Evolutionary conservation across 30 jellyfish, hydroid and myxozoan species (phyloP).

Genomic region (Nemopilema nomurai): DNA sequence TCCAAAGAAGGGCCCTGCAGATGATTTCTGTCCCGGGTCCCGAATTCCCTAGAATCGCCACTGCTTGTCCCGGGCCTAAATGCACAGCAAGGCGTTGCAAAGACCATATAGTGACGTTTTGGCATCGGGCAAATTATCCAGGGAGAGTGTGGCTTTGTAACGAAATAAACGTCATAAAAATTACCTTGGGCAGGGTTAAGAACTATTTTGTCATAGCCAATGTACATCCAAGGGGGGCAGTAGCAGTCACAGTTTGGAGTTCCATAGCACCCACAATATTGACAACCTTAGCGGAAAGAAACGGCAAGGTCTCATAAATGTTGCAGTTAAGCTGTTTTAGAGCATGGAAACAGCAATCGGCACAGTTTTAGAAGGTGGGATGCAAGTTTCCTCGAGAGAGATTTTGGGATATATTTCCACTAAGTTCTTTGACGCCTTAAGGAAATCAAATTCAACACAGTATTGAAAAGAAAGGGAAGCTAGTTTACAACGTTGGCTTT

Average conservation of each 20-base stretch:
- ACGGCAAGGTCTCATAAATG: background rate
- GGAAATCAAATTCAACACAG: too few species aligned
- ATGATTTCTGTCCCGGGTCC: too few species aligned
- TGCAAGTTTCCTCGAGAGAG: background rate
- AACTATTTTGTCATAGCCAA: slow-evolving; percentile 80
- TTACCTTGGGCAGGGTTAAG: slow-evolving; percentile 90
- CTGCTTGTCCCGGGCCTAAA: too few species aligned
- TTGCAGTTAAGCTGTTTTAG: background rate
- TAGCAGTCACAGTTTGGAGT: slow-evolving; percentile 71
- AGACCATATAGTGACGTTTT: too few species aligned
- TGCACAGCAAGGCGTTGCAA: too few species aligned
- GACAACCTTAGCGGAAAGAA: slow-evolving; percentile 64
- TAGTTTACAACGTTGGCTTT: too few species aligned
- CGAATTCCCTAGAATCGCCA: too few species aligned
- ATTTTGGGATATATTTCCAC: too few species aligned
- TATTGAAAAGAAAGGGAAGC: too few species aligned
- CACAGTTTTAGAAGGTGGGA: background rate
- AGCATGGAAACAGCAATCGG: background rate
- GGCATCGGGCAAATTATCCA: background rate
- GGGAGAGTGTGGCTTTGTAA: background rate
- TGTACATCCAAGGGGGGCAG: slow-evolving; percentile 96
- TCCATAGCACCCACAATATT: slow-evolving; percentile 77
- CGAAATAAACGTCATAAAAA: slow-evolving; percentile 7
- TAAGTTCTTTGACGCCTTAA: too few species aligned
- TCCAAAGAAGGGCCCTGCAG: too few species aligned